Conservation (phyloP, 2,888 invertebrate genomes). For the Digitonthophagus gazella region DNA sequence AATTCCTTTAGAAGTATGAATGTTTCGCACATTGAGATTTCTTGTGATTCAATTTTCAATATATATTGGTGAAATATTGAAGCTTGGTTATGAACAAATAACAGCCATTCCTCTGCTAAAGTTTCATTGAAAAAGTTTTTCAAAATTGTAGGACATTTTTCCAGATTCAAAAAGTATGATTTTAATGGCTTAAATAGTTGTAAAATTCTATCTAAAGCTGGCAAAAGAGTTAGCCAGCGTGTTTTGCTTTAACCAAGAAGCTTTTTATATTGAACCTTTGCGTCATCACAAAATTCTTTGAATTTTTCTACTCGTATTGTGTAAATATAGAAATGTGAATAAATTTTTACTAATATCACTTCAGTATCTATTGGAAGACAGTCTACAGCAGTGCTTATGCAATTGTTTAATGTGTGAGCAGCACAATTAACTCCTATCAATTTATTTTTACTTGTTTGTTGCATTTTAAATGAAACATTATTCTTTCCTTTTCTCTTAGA, state of each 20-base stretch:
- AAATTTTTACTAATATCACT: too few relatives aligned
- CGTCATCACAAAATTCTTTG: constrained; percentile 13
- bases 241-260: constrained; percentile 22
- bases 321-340: not conserved
- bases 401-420: too few relatives aligned
- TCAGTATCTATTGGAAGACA: not conserved
- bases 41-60: too few relatives aligned
- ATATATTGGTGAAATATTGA: too few relatives aligned
- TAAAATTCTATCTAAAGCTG: constrained; percentile 11
- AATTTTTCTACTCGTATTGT: constrained; percentile 7
- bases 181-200: constrained; percentile 10
- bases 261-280: too few relatives aligned
- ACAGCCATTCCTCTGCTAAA: too few relatives aligned
- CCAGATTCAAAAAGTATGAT: constrained; percentile 9
- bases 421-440: not conserved
- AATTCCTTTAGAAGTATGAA: too few relatives aligned
- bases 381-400: constrained; percentile 1
- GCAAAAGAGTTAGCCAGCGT: constrained; percentile 21
- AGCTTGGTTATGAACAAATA: too few relatives aligned
- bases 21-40: too few relatives aligned
- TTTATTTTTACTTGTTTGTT: not conserved
- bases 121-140: not conserved
- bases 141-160: too few relatives aligned
- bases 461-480: constrained; percentile 24
- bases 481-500: constrained; percentile 27